These are phyloP conservation scores for Propithecus perrieri DNA, from an alignment of 2,797 vertebrate species.

Conservation along the genomic window DNA sequence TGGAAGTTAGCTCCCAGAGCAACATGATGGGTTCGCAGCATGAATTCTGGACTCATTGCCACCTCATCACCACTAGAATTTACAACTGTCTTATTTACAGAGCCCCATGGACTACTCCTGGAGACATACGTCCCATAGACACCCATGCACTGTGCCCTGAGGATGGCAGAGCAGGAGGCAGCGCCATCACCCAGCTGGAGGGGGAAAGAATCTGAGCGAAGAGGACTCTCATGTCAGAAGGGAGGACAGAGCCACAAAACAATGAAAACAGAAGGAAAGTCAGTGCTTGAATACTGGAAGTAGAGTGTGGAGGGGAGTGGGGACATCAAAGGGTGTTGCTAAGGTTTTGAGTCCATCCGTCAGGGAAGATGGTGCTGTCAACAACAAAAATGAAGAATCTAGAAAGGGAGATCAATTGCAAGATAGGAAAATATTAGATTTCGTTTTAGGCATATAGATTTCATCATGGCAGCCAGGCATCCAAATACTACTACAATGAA, in stretches of 20 bases:
- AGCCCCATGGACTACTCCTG: not conserved
- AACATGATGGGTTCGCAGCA: not conserved
- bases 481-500: not conserved
- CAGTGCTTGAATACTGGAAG: not conserved
- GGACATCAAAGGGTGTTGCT: not conserved
- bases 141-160: not conserved
- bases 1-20: not conserved
- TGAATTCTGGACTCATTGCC: not conserved
- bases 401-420: not conserved
- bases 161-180: not conserved
- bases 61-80: not conserved
- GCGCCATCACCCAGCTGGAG: not conserved
- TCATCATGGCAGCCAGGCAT: not conserved
- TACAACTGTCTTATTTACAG: not conserved
- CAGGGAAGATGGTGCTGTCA: not conserved
- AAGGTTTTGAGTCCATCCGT: not conserved
- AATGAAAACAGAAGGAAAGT: not conserved
- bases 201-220: not conserved
- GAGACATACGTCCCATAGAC: fast-evolving
- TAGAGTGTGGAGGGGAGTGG: fast-evolving
- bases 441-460: not conserved
- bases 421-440: not conserved
- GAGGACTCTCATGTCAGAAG: not conserved
- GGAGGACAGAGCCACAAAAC: not conserved
- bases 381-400: not conserved